Percentiles rank a stretch among this genome's conserved stretches.
phyloP scores from a whole-genome alignment of 1,140 invertebrate species.

The Diorhabda carinulata region DNA sequence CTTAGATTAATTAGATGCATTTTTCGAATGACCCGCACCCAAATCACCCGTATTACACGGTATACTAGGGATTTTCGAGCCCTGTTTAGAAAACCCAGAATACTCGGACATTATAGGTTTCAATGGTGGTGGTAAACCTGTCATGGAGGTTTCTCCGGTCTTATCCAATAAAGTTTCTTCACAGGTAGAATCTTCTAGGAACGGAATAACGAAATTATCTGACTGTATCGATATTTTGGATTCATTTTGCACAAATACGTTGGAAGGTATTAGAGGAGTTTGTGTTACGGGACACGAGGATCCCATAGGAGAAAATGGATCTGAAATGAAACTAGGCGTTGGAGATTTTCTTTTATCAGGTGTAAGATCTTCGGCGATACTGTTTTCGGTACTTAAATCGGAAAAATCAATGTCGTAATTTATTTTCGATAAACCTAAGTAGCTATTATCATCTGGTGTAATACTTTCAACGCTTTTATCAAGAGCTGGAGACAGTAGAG shows the following conservation, averaged over 20 bases:
- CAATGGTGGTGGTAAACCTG: constrained; percentile 56
- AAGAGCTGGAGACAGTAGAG: constrained; percentile 33
- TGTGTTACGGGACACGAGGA: constrained; percentile 36
- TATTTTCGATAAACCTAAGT: constrained; percentile 60
- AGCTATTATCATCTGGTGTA: constrained; percentile 57
- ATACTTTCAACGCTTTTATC: constrained; percentile 51
- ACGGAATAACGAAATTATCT: constrained; percentile 49
- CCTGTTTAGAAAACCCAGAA: constrained; percentile 65
- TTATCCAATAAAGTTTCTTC: constrained; percentile 57
- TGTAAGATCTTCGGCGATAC: constrained; percentile 58
- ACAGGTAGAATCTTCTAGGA: constrained; percentile 43
- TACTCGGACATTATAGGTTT: constrained; percentile 58
- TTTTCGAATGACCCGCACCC: constrained; percentile 1
- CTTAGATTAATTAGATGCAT: not conserved
- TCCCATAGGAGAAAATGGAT: constrained; percentile 47
- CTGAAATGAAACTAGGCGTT: constrained; percentile 38
- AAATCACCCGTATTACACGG: constrained; percentile 66
- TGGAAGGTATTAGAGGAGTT: constrained; percentile 36
- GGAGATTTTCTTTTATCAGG: constrained; percentile 37
- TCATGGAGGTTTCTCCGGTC: constrained; percentile 53
- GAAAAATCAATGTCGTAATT: constrained; percentile 71
- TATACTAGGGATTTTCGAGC: constrained; percentile 66
- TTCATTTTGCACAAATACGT: constrained; percentile 17
- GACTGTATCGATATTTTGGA: constrained; percentile 16
- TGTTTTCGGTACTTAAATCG: constrained; percentile 66